Evolutionary conservation across 37 sponge, comb jelly and placozoan species (phyloP).

Genomic region (Oopsacas minuta): DNA sequence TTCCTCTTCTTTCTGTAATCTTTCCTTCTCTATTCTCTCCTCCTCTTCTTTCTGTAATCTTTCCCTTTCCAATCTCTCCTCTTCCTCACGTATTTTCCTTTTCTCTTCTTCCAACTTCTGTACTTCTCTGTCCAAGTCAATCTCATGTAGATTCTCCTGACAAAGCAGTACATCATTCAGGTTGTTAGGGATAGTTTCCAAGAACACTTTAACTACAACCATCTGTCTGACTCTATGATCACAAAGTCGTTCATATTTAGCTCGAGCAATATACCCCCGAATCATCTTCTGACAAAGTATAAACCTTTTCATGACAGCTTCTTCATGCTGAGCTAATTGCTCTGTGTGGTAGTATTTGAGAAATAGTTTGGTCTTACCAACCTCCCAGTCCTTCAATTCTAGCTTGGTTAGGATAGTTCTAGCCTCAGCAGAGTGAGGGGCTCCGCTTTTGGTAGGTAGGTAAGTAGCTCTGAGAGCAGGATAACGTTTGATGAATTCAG

Average conservation of each 20-base stretch:
- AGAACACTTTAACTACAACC: not conserved
- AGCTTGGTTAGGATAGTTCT: not conserved
- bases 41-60: not conserved
- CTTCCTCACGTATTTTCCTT: not conserved
- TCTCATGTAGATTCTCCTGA: not conserved
- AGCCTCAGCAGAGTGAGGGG: not conserved
- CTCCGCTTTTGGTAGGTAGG: not conserved
- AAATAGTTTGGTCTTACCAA: slow-evolving; percentile 32
- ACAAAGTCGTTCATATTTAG: not conserved
- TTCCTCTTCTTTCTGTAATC: not conserved
- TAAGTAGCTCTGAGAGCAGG: not conserved
- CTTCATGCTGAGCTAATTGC: slow-evolving; percentile 18
- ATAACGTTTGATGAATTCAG: slow-evolving; percentile 24
- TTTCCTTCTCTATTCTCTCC: not conserved
- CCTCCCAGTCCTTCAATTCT: not conserved
- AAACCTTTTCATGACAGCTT: not conserved
- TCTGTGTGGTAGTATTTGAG: slow-evolving; percentile 39
- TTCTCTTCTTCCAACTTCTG: not conserved
- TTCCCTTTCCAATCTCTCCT: not conserved
- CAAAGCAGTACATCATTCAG: not conserved
- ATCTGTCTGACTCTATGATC: not conserved
- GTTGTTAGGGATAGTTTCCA: not conserved
- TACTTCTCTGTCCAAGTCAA: not conserved
- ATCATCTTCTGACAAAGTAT: slow-evolving; percentile 24
- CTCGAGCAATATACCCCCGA: not conserved